Evolutionary conservation across 2,797 vertebrate genomes (phyloP).

Genomic region (Malurus leucopterus): DNA sequence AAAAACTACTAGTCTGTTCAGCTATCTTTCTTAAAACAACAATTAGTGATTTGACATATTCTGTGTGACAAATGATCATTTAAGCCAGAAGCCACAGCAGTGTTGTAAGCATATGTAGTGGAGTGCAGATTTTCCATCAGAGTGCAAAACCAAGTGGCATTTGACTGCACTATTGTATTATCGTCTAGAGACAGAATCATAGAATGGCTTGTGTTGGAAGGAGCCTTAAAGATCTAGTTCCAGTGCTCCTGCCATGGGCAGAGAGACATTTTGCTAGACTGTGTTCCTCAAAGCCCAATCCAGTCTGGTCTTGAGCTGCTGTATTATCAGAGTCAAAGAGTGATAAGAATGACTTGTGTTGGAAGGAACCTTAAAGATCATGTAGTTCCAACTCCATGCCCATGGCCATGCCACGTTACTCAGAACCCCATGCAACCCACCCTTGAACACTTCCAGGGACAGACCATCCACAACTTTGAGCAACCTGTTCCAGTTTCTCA

Average conservation of each 20-base stretch:
- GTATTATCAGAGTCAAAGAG: neutral
- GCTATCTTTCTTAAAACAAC: neutral
- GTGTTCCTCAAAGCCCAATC: neutral
- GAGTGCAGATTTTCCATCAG: neutral
- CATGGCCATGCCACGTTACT: neutral
- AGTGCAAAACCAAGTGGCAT: neutral
- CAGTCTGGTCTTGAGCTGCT: neutral
- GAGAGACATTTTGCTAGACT: neutral
- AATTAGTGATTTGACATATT: neutral
- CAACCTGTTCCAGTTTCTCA: neutral
- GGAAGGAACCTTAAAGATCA: neutral
- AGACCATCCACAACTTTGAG: neutral
- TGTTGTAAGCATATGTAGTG: neutral
- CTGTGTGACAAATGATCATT: neutral
- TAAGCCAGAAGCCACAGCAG: neutral
- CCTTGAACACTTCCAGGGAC: neutral
- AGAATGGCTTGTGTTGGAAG: neutral
- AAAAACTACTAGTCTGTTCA: neutral
- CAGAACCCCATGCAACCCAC: neutral
- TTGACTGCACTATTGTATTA: neutral
- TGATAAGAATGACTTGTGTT: neutral
- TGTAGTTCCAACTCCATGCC: neutral
- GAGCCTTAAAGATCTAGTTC: neutral
- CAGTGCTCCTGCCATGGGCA: neutral
- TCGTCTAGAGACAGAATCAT: neutral